These are phyloP conservation scores for Gnatocerus cornutus DNA, from an alignment of 2,888 invertebrate genomes.

Conservation along the genomic window DNA sequence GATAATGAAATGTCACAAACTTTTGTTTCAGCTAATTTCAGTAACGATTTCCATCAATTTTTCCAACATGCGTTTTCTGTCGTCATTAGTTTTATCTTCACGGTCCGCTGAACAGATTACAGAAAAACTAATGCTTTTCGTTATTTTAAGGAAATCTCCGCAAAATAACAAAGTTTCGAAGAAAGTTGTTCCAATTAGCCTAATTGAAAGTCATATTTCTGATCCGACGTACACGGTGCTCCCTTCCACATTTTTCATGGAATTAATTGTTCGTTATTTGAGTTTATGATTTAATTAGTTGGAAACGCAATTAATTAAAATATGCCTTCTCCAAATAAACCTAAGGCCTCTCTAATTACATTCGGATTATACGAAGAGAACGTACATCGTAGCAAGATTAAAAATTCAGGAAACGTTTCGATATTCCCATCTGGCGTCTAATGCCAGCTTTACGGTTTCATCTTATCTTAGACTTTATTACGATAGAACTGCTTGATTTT, in stretches of 20 bases:
- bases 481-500: conserved; percentile 30
- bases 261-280: conserved; percentile 27
- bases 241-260: conserved; percentile 14
- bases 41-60: not conserved
- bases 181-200: conserved; percentile 22
- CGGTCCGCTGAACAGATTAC: too few relatives aligned
- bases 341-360: conserved; percentile 33
- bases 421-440: conserved; percentile 40
- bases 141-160: not conserved
- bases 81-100: not conserved
- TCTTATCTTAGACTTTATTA: conserved; percentile 37
- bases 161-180: conserved; percentile 2
- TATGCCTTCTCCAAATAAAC: conserved; percentile 38
- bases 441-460: conserved; percentile 29
- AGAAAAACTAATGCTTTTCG: too few relatives aligned
- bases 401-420: conserved; percentile 39
- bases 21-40: conserved; percentile 10
- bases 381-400: conserved; percentile 24
- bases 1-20: conserved; percentile 27
- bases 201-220: conserved; percentile 23
- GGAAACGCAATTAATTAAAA: conserved; percentile 42
- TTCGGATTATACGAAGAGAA: conserved; percentile 30
- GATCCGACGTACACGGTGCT: not conserved
- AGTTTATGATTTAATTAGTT: conserved; percentile 40
- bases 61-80: conserved; percentile 6